Conservation (phyloP, 2,797 vertebrate species). For the Pseudocheirus occidentalis region DNA sequence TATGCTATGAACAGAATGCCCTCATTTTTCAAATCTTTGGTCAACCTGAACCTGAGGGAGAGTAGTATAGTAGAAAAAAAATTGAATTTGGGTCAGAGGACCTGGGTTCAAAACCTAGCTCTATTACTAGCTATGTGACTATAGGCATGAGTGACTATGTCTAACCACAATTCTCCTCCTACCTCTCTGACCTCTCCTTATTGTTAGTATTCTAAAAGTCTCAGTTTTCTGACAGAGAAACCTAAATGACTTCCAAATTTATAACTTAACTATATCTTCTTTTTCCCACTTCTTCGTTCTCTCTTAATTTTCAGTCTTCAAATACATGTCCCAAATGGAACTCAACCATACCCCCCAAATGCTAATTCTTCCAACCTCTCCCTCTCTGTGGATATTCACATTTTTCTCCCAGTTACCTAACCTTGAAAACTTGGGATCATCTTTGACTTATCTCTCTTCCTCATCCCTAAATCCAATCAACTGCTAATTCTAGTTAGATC, state of each 20-base stretch:
- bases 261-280: neutral
- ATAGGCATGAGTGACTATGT: neutral
- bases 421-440: neutral
- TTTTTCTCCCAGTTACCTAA: neutral
- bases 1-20: neutral
- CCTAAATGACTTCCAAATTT: neutral
- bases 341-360: neutral
- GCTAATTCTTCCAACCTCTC: neutral
- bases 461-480: too few relatives aligned
- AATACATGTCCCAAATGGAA: neutral
- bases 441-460: neutral
- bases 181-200: neutral
- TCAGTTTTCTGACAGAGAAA: neutral
- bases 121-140: constrained; percentile 21
- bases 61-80: neutral
- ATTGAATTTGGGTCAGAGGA: constrained; percentile 49
- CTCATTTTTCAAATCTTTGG: neutral
- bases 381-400: neutral
- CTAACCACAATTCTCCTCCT: neutral
- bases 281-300: neutral
- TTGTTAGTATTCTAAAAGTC: neutral
- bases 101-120: constrained; percentile 50
- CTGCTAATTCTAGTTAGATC: neutral
- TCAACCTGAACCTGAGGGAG: neutral
- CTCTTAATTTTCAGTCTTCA: neutral